Percentiles rank a stretch among this genome's conserved stretches.
phyloP scores from a whole-genome alignment of 2,888 invertebrate species.

The Quadriops clusia region DNA sequence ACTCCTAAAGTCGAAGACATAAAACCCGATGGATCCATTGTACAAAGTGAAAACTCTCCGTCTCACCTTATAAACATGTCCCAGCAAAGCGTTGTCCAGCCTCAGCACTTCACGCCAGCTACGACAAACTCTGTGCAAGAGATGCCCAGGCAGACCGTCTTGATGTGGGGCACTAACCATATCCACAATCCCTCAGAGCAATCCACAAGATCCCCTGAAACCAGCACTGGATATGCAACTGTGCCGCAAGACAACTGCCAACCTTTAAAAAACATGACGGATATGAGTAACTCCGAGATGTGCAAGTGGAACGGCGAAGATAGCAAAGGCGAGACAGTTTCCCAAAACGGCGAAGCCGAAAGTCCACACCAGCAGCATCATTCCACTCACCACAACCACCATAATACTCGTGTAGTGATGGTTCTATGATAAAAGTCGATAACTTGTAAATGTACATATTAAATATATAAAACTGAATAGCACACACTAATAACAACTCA shows the following conservation, averaged over 20 bases:
- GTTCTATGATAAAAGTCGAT: constrained; percentile 39
- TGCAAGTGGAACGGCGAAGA: constrained; percentile 33
- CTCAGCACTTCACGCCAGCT: constrained; percentile 34
- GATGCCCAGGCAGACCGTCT: constrained; percentile 74
- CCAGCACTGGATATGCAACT: constrained; percentile 19
- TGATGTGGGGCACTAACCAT: constrained; percentile 72
- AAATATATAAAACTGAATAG: too few species aligned
- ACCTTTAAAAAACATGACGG: constrained; percentile 28
- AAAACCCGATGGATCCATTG: constrained; percentile 37
- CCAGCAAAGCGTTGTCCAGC: constrained; percentile 23
- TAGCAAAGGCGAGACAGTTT: constrained; percentile 25
- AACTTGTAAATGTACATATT: too few species aligned
- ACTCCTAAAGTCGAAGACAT: constrained; percentile 51
- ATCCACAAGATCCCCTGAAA: constrained; percentile 26
- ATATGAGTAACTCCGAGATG: constrained; percentile 32
- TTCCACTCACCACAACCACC: constrained; percentile 29
- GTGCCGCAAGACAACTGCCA: constrained; percentile 26
- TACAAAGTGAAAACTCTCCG: constrained; percentile 24
- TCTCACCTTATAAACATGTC: constrained; percentile 18
- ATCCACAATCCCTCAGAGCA: constrained; percentile 23
- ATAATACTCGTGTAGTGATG: constrained; percentile 37
- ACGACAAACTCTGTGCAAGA: constrained; percentile 30
- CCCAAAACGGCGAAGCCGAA: constrained; percentile 26
- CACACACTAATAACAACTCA: too few species aligned
- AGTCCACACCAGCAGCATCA: constrained; percentile 35